phyloP scores from a whole-genome alignment of 2,888 invertebrate species.

The Meganola albula region DNA sequence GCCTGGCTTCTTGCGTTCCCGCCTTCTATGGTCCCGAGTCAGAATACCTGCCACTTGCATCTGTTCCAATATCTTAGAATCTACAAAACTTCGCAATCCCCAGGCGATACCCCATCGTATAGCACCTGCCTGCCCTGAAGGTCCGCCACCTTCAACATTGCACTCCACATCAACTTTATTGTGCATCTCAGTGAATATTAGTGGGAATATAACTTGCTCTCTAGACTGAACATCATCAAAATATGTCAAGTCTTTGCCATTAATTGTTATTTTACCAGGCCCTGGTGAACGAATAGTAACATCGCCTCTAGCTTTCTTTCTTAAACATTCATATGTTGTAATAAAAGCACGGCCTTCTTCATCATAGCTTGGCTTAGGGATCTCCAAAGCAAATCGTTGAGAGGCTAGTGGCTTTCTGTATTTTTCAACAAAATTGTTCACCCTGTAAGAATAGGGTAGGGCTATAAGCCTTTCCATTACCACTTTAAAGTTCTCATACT shows the following conservation, averaged over 20 bases:
- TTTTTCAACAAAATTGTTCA: slow-evolving; percentile 84
- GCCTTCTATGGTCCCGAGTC: slow-evolving; percentile 85
- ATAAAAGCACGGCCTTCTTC: slow-evolving; percentile 84
- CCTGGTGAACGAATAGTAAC: slow-evolving; percentile 91
- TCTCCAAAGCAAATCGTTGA: slow-evolving; percentile 77
- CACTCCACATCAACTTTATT: slow-evolving; percentile 91
- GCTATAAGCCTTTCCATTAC: slow-evolving; percentile 84
- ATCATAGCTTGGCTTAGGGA: slow-evolving; percentile 83
- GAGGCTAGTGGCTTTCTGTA: slow-evolving; percentile 80
- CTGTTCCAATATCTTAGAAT: slow-evolving; percentile 83
- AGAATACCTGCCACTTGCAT: slow-evolving; percentile 95
- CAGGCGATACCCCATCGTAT: slow-evolving; percentile 92
- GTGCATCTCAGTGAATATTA: slow-evolving; percentile 86
- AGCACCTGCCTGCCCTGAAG: slow-evolving; percentile 91
- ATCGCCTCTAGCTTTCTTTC: slow-evolving; percentile 84
- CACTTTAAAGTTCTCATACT: slow-evolving; percentile 84
- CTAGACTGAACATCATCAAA: slow-evolving; percentile 84
- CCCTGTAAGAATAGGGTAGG: slow-evolving; percentile 84
- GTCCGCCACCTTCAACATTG: slow-evolving; percentile 83
- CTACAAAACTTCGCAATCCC: slow-evolving; percentile 90
- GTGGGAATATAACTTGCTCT: slow-evolving; percentile 92
- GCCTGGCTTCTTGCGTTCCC: slow-evolving; percentile 95
- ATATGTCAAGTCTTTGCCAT: slow-evolving; percentile 87
- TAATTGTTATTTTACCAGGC: slow-evolving; percentile 88
- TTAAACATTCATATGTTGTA: slow-evolving; percentile 83